A percentile compares a stretch with the other conserved stretches of the same genome.
These are phyloP conservation scores for Alviniconcha strummeri DNA, from an alignment of 2,888 invertebrate species.

Conservation along the genomic window DNA sequence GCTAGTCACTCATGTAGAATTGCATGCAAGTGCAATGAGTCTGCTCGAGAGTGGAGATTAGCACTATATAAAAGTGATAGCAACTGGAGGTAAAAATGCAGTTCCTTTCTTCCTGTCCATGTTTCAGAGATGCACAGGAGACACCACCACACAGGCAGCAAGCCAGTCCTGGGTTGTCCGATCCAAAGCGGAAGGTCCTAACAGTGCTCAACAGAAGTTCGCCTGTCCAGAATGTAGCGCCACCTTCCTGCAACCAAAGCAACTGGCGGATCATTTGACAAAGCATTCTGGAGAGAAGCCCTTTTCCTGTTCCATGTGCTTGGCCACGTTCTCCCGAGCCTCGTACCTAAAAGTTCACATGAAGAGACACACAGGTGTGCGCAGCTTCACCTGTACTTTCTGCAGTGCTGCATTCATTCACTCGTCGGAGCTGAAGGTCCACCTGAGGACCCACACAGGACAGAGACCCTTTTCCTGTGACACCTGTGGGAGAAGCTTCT, in stretches of 20 bases:
- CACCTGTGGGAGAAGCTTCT: slow-evolving; percentile 3
- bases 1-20: no score
- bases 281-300: background rate
- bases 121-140: background rate
- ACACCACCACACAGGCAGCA: background rate
- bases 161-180: no score
- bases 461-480: slow-evolving; percentile 15
- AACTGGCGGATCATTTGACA: background rate
- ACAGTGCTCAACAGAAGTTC: no score
- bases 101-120: background rate
- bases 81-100: no score
- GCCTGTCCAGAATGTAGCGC: background rate
- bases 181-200: no score
- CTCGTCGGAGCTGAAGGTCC: background rate
- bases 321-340: background rate
- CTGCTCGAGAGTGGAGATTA: no score
- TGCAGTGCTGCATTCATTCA: background rate
- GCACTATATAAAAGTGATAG: no score
- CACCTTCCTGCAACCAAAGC: no score
- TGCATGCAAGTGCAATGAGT: no score
- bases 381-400: background rate
- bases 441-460: slow-evolving; percentile 4
- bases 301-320: background rate
- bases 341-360: background rate
- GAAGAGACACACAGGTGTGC: background rate